These are phyloP conservation scores for Mimas tiliae DNA, from an alignment of 2,888 invertebrate genomes.

Conservation along the genomic window DNA sequence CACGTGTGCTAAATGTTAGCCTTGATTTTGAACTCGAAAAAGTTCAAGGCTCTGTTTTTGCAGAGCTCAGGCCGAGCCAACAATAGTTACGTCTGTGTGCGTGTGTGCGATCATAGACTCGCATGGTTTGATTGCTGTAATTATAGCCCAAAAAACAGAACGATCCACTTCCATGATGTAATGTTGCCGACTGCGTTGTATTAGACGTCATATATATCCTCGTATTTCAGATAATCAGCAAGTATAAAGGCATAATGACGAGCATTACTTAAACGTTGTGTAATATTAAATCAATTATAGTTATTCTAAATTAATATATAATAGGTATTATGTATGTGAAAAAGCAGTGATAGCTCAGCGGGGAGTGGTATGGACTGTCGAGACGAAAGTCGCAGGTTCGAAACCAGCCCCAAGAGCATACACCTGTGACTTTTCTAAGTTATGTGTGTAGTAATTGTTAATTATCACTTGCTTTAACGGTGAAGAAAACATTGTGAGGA, in stretches of 20 bases:
- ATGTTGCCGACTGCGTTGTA: slow-evolving; percentile 6
- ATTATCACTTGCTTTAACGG: no score
- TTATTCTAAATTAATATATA: no score
- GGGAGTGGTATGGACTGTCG: no score
- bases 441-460: no score
- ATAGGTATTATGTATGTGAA: no score
- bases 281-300: no score
- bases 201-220: slow-evolving; percentile 2
- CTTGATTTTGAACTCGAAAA: slow-evolving; percentile 77
- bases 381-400: no score
- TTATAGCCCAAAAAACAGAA: slow-evolving; percentile 42
- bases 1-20: slow-evolving; percentile 69
- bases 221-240: background rate
- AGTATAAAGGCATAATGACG: background rate
- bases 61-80: slow-evolving; percentile 57
- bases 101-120: slow-evolving; percentile 46
- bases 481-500: no score
- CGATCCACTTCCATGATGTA: slow-evolving; percentile 26
- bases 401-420: no score
- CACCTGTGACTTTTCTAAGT: no score
- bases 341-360: no score
- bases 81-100: slow-evolving; percentile 60
- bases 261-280: no score
- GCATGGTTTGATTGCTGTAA: slow-evolving; percentile 48
- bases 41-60: slow-evolving; percentile 83